Evolutionary conservation across 37 sponge, comb jelly and placozoan species (phyloP).

Genomic region (Aphrocallistes beatrix): DNA sequence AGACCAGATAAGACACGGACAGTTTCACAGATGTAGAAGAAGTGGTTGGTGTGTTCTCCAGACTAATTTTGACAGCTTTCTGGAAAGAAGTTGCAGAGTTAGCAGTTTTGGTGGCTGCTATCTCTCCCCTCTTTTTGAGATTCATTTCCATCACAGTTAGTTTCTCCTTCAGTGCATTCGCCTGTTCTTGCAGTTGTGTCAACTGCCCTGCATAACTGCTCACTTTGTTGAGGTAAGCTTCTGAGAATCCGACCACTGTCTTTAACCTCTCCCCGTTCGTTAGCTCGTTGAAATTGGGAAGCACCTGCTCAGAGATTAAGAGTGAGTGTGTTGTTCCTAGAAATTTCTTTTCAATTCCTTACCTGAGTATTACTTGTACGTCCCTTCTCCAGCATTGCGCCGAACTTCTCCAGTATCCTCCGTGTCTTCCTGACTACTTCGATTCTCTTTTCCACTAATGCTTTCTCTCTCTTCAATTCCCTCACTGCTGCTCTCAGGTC

Average conservation of each 20-base stretch:
- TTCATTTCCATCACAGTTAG: not conserved
- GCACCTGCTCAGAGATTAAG: too few species aligned
- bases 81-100: not conserved
- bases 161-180: not conserved
- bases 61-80: not conserved
- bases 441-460: not conserved
- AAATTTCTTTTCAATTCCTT: too few species aligned
- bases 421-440: not conserved
- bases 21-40: not conserved
- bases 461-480: not conserved
- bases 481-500: conserved; percentile 7
- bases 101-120: not conserved
- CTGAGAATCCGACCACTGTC: not conserved
- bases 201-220: not conserved
- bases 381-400: not conserved
- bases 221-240: not conserved
- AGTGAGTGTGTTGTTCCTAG: too few species aligned
- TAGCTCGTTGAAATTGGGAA: not conserved
- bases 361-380: not conserved
- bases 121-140: not conserved
- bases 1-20: conserved; percentile 13
- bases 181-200: not conserved
- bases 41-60: not conserved
- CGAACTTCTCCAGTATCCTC: conserved; percentile 1
- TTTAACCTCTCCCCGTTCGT: not conserved